Evolutionary conservation across 2,113 vertebrate species (phyloP), one percentile per base, ranked within the genome.

Genomic region (Lates calcarifer): DNA sequence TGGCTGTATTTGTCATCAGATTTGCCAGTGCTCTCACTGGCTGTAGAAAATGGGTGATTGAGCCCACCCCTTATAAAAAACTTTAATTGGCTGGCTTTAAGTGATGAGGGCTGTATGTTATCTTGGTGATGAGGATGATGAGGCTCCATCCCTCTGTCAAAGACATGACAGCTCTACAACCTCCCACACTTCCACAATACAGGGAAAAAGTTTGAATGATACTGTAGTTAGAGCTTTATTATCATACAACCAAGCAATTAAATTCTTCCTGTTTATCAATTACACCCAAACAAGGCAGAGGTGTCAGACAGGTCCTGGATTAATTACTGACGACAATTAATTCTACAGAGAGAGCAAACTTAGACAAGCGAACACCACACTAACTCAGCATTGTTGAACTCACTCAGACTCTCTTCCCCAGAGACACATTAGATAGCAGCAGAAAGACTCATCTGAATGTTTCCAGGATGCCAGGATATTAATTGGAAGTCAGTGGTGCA

Each of bases 271-370:
- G 82, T 89, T 87, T 81, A 68, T 83, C 81, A 86, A 63, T 78
- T 66, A 51, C 35, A 63, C 61, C 67, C 63, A 69, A 87, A 74
- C 79, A 53, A 85, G 80, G 33, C 72, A 3, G 82, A 77, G 66
- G 63, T 74, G 83, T 69, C 77, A 74, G 81, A 64, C 90, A 76
- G 63, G 49, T 84, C 81, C 66, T 17, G 49, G 65, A 86, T 90
- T 94, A 92, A 94, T 93, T 90, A 92, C 76, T 22, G 69, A 72
- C 37, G 13, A 79, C 77, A 84, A 69, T 79, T 85, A 83, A 88
- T 83, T 87, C 74, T 67, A 39, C 9, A 39, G 68, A 86, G 87
- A 82, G 81, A 81, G 57, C 4, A 1, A 81, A 76, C 31, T 29
- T 67, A 80, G 82, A 87, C 70, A 82, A 86, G 87, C 58, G 22